Base-by-base conservation (phyloP, 2,888 invertebrate genomes). In the Tryphoninae sp. region DNA sequence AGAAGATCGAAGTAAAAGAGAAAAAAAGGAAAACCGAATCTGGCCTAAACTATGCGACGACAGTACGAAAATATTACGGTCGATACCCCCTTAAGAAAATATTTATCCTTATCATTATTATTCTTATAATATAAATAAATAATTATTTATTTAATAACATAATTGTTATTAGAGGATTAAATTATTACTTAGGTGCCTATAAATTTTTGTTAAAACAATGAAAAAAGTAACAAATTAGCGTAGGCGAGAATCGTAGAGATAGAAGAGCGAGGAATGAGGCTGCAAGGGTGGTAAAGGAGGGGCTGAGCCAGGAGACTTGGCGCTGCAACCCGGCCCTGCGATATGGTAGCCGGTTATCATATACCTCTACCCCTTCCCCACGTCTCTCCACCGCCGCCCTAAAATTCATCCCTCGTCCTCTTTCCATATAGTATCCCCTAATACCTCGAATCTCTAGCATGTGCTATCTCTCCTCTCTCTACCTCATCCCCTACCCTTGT, bases 261-360 rank as follows among this genome's bases (percentile, higher is more conserved):
- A 73, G 40, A 53, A 73, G 64, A 75, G 53, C 73, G 78, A 77
- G 82, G 45, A 59, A 78, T 83, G 82, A 82, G 78, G 72, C 80
- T 83, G 75, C 33, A 33, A 33, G 33, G 33, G 33, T 6, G 3
- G 33, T 6, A 33, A 1, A 6, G 6, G 33, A 33, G 85, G 82
- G 61, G 61, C 62, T 53, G 73, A 71, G 59, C 73, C 73, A 69
- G 23, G 67, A 85, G 86, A 85, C 84, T 86, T 83, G 85, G 83
- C 84, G 83, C 76, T 78, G 79, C 62, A 74, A 74, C 71, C 84
- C 87, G 87, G 87, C 87, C 86, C 89, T 89, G 89, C 89, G 89
- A 89, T 89, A 89, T 87, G 89, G 89, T 89, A 89, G 89, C 87
- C 87, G 87, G 89, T 89, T 89, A 89, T 89, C 89, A 89, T 88